Percentiles rank a stretch among this genome's conserved stretches.
phyloP scores from a whole-genome alignment of 2,888 invertebrate species.

The Pseudococcus jackbeardsleyi region DNA sequence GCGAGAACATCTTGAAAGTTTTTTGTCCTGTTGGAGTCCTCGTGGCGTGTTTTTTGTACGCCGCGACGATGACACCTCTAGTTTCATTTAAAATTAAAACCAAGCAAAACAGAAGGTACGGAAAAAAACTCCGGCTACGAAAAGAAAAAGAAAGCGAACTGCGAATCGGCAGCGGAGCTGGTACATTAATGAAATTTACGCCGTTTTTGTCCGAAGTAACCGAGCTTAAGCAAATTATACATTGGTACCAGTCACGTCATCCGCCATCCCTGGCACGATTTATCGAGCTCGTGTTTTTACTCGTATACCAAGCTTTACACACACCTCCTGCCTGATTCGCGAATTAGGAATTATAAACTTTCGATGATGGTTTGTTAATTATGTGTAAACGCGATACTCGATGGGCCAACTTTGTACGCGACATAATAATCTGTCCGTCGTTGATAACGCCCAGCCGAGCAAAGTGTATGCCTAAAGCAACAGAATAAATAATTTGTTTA shows the following conservation, averaged over 20 bases:
- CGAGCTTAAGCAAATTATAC: conserved; percentile 26
- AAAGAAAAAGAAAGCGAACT: conserved; percentile 13
- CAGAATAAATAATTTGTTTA: conserved; percentile 37
- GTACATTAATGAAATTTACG: conserved; percentile 28
- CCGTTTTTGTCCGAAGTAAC: background rate
- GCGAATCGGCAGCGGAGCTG: background rate
- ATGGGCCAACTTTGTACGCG: too few relatives aligned
- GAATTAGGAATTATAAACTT: conserved; percentile 25
- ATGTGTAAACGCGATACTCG: conserved; percentile 24
- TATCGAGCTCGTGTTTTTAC: conserved; percentile 13
- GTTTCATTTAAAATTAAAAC: conserved; percentile 39
- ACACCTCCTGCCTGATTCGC: background rate
- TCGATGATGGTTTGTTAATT: conserved; percentile 26
- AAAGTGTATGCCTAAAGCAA: background rate
- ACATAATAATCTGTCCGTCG: conserved; percentile 8
- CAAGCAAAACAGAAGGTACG: background rate
- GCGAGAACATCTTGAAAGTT: conserved; percentile 2
- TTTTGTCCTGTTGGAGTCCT: conserved; percentile 9
- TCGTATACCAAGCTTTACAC: background rate
- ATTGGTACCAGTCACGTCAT: background rate
- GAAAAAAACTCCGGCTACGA: background rate
- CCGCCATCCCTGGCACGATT: background rate
- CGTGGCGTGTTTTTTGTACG: conserved; percentile 24
- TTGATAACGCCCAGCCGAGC: conserved; percentile 2
- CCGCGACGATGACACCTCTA: background rate